A percentile compares a stretch with the other conserved stretches of the same genome.
Conservation (phyloP, 2,888 invertebrate genomes). For the Nephrotoma guestfalica region DNA sequence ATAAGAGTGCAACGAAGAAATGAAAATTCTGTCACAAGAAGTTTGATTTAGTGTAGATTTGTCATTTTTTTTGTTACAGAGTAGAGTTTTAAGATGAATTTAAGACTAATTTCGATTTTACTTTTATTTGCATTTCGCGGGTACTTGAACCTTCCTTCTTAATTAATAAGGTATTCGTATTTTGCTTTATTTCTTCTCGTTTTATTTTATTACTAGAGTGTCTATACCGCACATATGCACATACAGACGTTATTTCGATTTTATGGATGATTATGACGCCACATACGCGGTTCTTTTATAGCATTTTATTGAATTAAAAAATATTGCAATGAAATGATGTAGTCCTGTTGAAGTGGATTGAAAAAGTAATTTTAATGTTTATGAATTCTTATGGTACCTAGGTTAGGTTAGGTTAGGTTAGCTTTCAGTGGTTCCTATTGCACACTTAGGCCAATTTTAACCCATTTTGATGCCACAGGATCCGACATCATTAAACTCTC, state of each 20-base stretch:
- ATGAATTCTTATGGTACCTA: too few relatives aligned
- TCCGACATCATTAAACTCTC: too few relatives aligned
- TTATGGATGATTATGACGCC: not conserved
- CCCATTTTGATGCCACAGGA: too few relatives aligned
- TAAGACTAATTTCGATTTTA: not conserved
- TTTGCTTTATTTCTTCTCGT: not conserved
- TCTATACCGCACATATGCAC: not conserved
- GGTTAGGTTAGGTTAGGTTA: too few relatives aligned
- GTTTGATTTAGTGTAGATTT: not conserved
- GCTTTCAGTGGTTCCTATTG: too few relatives aligned
- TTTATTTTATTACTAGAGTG: not conserved
- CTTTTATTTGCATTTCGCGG: not conserved
- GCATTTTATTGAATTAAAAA: not conserved
- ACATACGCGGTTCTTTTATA: not conserved
- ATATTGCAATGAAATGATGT: not conserved
- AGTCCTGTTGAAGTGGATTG: not conserved
- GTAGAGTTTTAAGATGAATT: not conserved
- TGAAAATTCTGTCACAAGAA: not conserved
- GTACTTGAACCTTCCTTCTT: not conserved
- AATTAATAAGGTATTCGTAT: not conserved
- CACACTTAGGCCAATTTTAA: too few relatives aligned
- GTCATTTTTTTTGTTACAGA: not conserved
- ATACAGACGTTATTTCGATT: not conserved
- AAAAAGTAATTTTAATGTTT: too few relatives aligned
- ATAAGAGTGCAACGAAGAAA: not conserved